Base-by-base conservation (phyloP, 1,140 invertebrate genomes). In the Cydia amplana region DNA sequence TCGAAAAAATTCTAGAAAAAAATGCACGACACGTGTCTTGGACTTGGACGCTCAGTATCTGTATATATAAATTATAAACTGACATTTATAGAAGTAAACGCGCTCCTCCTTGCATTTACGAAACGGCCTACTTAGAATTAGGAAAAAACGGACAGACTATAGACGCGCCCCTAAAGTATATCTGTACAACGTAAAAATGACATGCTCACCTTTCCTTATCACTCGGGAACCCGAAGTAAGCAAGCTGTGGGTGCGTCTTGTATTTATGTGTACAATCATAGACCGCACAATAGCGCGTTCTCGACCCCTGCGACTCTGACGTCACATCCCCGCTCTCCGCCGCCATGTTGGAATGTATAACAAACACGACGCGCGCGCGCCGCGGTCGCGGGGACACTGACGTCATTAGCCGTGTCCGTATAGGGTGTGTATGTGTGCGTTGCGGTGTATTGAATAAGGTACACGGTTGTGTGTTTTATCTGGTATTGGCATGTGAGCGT, bases 301-400 rank as follows among this genome's bases (percentile, higher is more conserved):
- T 23, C 2, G 65, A n/a, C n/a, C 32, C 28, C 25, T 10, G 64
- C 7, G 65, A 0, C 65, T 32, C 65, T 32, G 32, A 32, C 3
- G n/a, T 28, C 32, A 3, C 16, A 32, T 16, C 65, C 16, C 7
- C 36, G 18, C 55, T n/a, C 20, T 9, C 25, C 32, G 25, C 25
- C 32, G 25, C 65, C 65, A 36, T 36, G 32, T 70, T 36, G 14
- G 28, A 64, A 5, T 64, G 0, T 5, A 64, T 12, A 28, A 40
- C 36, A 1, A 16, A 70, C 28, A 36, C 65, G 36, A 70, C 65
- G 65, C 65, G 65, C 65, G 65, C 65, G 32, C 16, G 7, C 65
- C n/a, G 65, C 32, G 65, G 65, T 20, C 18, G 65, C 32, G 32
- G 14, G 7, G 16, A 20, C 5, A 70, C 65, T 70, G 32, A 65